Conservation (phyloP, 2,888 invertebrate genomes). For the Chrysomela aeneicollis region DNA sequence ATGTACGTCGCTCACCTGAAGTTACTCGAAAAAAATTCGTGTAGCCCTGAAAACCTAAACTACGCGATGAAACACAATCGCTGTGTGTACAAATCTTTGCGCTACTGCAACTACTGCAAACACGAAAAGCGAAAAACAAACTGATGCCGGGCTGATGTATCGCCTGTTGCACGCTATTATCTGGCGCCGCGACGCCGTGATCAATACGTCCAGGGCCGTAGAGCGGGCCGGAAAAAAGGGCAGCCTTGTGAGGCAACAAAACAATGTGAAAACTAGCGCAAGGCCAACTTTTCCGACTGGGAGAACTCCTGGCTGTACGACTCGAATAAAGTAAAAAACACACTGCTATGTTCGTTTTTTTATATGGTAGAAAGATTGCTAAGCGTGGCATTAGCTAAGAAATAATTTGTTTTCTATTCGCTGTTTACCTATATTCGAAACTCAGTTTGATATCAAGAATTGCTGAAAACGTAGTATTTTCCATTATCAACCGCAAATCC, state of each 20-base stretch:
- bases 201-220: constrained; percentile 31
- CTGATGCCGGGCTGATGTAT: constrained; percentile 23
- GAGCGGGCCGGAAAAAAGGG: constrained; percentile 6
- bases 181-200: constrained; percentile 46
- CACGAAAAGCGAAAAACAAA: constrained; percentile 34
- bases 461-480: too few species aligned
- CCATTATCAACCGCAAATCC: too few species aligned
- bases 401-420: too few species aligned
- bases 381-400: too few species aligned
- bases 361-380: too few species aligned
- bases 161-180: constrained; percentile 52
- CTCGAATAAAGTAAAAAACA: too few species aligned
- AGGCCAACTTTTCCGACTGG: too few species aligned
- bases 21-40: neutral
- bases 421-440: too few species aligned
- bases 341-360: too few species aligned
- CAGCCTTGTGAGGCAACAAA: neutral
- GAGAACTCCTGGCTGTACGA: too few species aligned
- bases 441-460: too few species aligned
- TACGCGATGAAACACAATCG: neutral
- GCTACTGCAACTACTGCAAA: constrained; percentile 20
- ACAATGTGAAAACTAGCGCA: neutral
- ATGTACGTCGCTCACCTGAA: neutral
- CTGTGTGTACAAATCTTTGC: constrained; percentile 14
- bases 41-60: neutral